Evolutionary conservation across 2,113 vertebrate species (phyloP), one percentile per base, ranked within the genome.

Genomic region (Aleadryas rufinucha): DNA sequence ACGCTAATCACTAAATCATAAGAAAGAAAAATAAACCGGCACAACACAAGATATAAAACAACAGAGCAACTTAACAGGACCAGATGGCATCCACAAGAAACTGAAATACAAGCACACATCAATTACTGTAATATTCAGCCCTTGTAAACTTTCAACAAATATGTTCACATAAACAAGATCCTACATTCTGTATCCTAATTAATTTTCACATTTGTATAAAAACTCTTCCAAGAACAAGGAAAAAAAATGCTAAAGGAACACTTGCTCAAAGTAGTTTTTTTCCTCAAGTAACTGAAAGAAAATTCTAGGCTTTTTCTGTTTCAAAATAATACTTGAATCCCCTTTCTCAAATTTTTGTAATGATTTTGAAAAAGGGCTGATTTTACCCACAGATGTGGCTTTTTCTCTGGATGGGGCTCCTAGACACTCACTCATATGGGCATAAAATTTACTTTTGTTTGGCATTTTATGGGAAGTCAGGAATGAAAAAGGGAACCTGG

Each of bases 91-190:
- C 80, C 68, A 35, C 1, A 6, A 95, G 70, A 66, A 95, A 66
- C 95, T 91, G 95, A 96, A 96, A 95, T 87, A 91, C 30, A 82
- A 94, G 72, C 79, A 93, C 53, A 28, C 66, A 80, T 77, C 90
- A 94, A 91, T 96, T 92, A 90, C 63, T 92, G 59, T 68, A 96
- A 96, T 94, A 96, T 89, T 95, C 85, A 95, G 60, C 57, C 30
- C 75, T 96, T 26, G 15, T 65, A 95, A 96, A 90, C 61, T 81
- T 90, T 93, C 93, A 96, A 93, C 75, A 97, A 96, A 96, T 96
- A 81, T 91, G 87, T 87, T 93, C 78, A 53, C 59, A 95, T 87
- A 86, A 97, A 95, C 69, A 82, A 76, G 54, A 89, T 83, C 49
- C 74, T 81, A 70, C 72, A 92, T 93, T 93, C 89, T 94, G 41